Base-by-base conservation (phyloP, 53 echinoderm and acorn worm species). In the Mesocentrotus franciscanus region DNA sequence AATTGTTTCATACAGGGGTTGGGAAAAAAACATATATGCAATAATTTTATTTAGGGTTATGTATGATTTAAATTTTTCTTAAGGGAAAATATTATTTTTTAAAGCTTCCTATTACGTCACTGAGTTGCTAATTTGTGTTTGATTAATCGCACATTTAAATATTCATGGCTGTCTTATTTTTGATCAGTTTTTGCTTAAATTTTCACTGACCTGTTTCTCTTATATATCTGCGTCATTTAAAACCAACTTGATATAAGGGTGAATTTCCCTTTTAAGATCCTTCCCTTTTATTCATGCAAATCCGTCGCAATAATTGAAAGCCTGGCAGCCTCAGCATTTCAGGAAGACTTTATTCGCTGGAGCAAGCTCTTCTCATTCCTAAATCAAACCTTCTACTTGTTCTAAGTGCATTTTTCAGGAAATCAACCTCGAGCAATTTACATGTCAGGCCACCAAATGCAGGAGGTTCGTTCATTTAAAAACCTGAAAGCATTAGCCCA, bases 401-500 rank as follows among this genome's bases (percentile, higher is more conserved):
- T 64, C 64, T 64, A 81, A 81, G 81, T 81, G 42, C 34, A 42
- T 81, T 12, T 36, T 87, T 8, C 58, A 12, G 58, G 27, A n/a
- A 57, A 22, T 2, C 13, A n/a, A n/a, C 87, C 57, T 87, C 87
- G 27, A 87, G 87, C 59, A 56, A 87, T 58, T 20, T 26, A 10
- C 13, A 26, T 58, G 34, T 56, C 58, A n/a, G 87, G 57, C n/a
- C 87, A 87, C 29, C n/a, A 5, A 57, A 87, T 87, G 27, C 58
- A 87, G 1, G n/a, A 87, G 87, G 29, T 59, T 58, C 87, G 87
- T 57, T 87, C 87, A 87, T 58, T 58, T 27, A n/a, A 9, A n/a
- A 57, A 87, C 87, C 58, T 87, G 58, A 87, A 57, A 87, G 87
- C 87, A 87, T 87, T 87, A 87, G 87, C 87, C 87, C 18, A 87